A percentile compares a stretch with the other conserved stretches of the same genome.
Evolutionary conservation across 2,113 vertebrate genomes (phyloP).

Genomic region (Campylomormyrus numenius): DNA sequence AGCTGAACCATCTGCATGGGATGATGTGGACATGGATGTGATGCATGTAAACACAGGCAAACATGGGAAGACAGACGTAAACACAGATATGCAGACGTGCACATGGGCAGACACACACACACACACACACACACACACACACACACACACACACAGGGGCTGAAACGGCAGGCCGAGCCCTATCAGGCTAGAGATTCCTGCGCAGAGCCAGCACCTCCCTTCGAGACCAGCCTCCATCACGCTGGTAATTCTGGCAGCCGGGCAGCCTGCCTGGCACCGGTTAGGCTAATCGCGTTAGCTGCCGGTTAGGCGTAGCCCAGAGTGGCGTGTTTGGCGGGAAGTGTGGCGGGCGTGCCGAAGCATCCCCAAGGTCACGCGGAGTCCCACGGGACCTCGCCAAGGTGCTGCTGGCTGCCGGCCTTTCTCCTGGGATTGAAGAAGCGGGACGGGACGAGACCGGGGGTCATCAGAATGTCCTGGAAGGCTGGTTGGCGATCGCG

Average conservation of each 20-base stretch:
- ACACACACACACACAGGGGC: slow-evolving; percentile 17
- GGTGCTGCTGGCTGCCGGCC: neutral
- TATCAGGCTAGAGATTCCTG: neutral
- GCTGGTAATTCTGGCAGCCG: slow-evolving; percentile 32
- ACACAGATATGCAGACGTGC: neutral
- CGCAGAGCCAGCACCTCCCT: slow-evolving; percentile 29
- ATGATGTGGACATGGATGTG: neutral
- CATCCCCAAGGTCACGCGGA: slow-evolving; percentile 36
- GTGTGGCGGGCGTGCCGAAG: neutral
- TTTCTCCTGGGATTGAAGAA: neutral
- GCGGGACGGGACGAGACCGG: neutral
- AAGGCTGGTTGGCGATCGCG: neutral
- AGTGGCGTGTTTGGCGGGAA: slow-evolving; percentile 38
- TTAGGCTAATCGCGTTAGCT: slow-evolving; percentile 62
- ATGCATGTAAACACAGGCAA: neutral
- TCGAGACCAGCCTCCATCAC: slow-evolving; percentile 7
- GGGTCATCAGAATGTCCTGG: neutral
- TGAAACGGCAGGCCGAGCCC: slow-evolving; percentile 5
- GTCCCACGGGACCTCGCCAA: neutral
- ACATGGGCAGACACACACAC: neutral
- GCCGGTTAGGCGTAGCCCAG: slow-evolving; percentile 37
- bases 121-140: slow-evolving; percentile 17
- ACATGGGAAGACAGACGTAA: neutral
- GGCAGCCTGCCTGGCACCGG: slow-evolving; percentile 32
- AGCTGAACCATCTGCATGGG: slow-evolving; percentile 16